Percentiles rank a stretch among this genome's conserved stretches.
phyloP scores from a whole-genome alignment of 2,888 invertebrate species.

The Operophtera brumata region DNA sequence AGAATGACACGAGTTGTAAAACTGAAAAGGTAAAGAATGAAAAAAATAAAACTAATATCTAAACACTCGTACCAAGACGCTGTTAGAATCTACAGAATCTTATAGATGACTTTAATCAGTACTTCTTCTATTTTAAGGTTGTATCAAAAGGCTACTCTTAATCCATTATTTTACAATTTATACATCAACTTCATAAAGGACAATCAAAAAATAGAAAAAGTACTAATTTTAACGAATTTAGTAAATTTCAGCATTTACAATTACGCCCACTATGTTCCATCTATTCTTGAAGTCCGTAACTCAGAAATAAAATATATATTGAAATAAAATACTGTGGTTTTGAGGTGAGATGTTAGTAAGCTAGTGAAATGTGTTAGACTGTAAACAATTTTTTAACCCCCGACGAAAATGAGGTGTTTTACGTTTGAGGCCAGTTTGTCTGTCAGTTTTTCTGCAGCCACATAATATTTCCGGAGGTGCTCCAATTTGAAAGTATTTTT shows the following conservation, averaged over 20 bases:
- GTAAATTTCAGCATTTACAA: constrained; percentile 72
- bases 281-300: constrained; percentile 79
- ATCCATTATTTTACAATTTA: constrained; percentile 21
- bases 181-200: constrained; percentile 6
- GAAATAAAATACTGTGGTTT: constrained; percentile 51
- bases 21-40: constrained; percentile 42
- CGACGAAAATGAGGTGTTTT: too few species aligned
- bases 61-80: constrained; percentile 80
- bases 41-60: constrained; percentile 62
- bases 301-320: constrained; percentile 49
- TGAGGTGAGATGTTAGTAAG: constrained; percentile 71
- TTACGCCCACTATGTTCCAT: constrained; percentile 70
- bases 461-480: too few species aligned
- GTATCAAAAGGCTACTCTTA: constrained; percentile 29
- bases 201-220: constrained; percentile 47
- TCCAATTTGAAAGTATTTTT: too few species aligned
- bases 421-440: too few species aligned
- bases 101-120: constrained; percentile 47
- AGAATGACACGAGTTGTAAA: constrained; percentile 54
- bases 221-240: constrained; percentile 39
- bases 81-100: constrained; percentile 66
- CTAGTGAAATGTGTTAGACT: constrained; percentile 56
- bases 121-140: constrained; percentile 46
- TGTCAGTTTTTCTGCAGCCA: too few species aligned
- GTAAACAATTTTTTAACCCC: constrained; percentile 28